Evolutionary conservation across 2,797 vertebrate species (phyloP), one percentile per base, ranked within the genome.

Genomic region (Euphonia xanthogaster): DNA sequence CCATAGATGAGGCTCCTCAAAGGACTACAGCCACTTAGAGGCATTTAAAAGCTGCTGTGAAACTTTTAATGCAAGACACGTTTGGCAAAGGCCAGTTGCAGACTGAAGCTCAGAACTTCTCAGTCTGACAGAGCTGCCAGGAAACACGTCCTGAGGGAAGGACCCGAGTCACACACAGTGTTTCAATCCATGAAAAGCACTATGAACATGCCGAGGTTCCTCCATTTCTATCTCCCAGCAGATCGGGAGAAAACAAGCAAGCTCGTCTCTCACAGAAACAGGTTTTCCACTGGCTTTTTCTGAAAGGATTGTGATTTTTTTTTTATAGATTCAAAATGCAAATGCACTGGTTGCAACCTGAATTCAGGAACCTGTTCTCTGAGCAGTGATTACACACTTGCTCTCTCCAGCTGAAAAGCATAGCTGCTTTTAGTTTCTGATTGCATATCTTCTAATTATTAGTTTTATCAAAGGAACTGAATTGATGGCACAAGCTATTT

Each of bases 391-490:
- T 82, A 82, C 30, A 82, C 27, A 44, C 55, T 84, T 76, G 91
- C 84, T 79, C 47, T 71, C 65, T 74, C 28, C 42, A 62, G 50
- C 50, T 72, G 61, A 72, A 87, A 88, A 83, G 65, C 42, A 68
- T 1, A 57, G 60, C 48, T 92, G 57, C 72, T 83, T 85, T 77
- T 67, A 85, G 60, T 85, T 95, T 87, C 75, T 89, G 86, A 80
- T 54, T 86, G 65, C 2, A 0, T 14, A 31, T 37, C 66, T 92
- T 85, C 83, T 73, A 82, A 92, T 86, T 86, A 83, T 71, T 88
- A 75, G 57, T 74, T 93, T 90, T 94, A 94, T 86, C 81, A 90
- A 80, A 90, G 65, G 35, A 88, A 74, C 33, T 55, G 71, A 93
- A 86, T 39, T 72, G 91, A 71, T 55, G 71, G 72, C 37, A 82